Evolutionary conservation across 2,113 vertebrate species (phyloP), one percentile per base, ranked within the genome.

Genomic region (Myrmophylax atrothorax): DNA sequence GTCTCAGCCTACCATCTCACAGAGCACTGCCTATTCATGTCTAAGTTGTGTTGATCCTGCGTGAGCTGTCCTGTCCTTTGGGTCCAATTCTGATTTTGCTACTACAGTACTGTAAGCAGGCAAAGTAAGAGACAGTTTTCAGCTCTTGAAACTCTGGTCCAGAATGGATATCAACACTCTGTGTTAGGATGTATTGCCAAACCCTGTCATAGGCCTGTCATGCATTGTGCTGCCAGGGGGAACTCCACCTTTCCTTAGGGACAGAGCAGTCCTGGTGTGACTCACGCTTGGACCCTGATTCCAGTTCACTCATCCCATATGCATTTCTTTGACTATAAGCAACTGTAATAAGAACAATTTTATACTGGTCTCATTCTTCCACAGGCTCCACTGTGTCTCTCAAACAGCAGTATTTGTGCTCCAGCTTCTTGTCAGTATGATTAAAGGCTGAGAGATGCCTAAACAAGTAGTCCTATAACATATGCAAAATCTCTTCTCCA

Each of bases 271-370:
- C 55, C 67, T 60, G 25, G 58, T 19, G 24, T 1, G 24, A 55
- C 46, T 2, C 18, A 5, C 2, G n/a, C 33, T 47, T 1, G 1
- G 33, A 26, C 18, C 53, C 79, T 4, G 9, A 50, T 5, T 44
- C n/a, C 68, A 42, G 7, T 1, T 62, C 52, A 24, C 81, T 35
- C 75, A 35, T 25, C 14, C 84, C 35, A 35, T 6, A 10, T 6
- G 50, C 11, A 8, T 22, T 56, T 59, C 74, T 46, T 2, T 0
- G 0, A 38, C 17, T 7, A 5, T 3, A 31, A 64, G 12, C 17
- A 67, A 22, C 49, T 52, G 44, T 3, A 73, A 8, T 2, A 60
- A 31, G 19, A 74, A 55, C 19, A 74, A 66, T 55, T 55, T 52
- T 31, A 75, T 24, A 7, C 46, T 52, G 49, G 31, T 67, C 28